Conservation (phyloP, 2,888 invertebrate genomes). For the Plebejus argus region DNA sequence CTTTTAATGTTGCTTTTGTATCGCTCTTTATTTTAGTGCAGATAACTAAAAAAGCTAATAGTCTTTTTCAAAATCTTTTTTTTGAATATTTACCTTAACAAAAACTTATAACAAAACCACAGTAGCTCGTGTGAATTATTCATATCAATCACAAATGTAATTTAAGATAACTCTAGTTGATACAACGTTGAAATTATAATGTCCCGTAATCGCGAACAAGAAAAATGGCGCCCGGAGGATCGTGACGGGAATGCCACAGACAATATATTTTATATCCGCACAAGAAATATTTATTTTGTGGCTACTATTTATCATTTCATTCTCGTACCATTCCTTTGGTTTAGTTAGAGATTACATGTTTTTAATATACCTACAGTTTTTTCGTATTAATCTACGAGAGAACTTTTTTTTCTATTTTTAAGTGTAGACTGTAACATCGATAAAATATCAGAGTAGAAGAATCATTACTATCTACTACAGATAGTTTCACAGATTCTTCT, state of each 20-base stretch:
- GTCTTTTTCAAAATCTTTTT: too few relatives aligned
- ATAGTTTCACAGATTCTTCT: too few relatives aligned
- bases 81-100: neutral
- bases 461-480: too few relatives aligned
- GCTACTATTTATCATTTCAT: constrained; percentile 26
- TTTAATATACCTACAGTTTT: neutral
- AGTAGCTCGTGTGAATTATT: neutral
- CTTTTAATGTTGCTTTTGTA: too few relatives aligned
- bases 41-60: too few relatives aligned
- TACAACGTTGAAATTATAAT: constrained; percentile 32
- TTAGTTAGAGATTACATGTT: neutral
- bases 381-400: neutral
- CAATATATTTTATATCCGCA: constrained; percentile 26
- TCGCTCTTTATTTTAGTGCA: too few relatives aligned
- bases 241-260: constrained; percentile 25
- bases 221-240: constrained; percentile 18
- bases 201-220: constrained; percentile 29
- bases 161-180: constrained; percentile 30
- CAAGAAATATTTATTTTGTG: constrained; percentile 23
- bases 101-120: neutral
- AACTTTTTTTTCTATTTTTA: neutral
- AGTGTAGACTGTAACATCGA: too few relatives aligned
- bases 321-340: constrained; percentile 2
- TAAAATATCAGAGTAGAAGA: too few relatives aligned
- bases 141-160: constrained; percentile 26